A percentile compares a stretch with the other conserved stretches of the same genome.
phyloP scores from a whole-genome alignment of 2,797 vertebrate genomes.

The Sebastes cheni region DNA sequence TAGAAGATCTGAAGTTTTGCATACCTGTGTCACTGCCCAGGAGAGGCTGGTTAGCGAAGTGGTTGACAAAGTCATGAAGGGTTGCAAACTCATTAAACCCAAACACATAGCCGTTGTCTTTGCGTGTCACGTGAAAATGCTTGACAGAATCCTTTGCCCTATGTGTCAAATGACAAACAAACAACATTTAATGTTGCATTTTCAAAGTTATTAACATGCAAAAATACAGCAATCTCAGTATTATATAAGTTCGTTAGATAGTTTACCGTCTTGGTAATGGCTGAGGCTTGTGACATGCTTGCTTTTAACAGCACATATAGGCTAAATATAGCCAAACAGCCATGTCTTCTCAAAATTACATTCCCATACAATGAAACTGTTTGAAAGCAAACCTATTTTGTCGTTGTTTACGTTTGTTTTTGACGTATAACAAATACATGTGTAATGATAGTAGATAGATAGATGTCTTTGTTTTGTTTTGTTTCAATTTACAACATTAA shows the following conservation, averaged over 20 bases:
- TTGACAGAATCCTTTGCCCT: slow-evolving; percentile 97
- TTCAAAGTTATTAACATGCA: background rate
- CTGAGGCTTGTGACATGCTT: background rate
- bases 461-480: no score
- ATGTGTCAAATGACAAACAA: slow-evolving; percentile 27
- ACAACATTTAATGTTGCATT: background rate
- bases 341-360: no score
- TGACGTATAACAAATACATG: no score
- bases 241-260: background rate
- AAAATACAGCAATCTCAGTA: background rate
- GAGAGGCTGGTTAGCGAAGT: slow-evolving; percentile 96
- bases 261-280: background rate
- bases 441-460: no score
- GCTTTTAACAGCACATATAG: background rate
- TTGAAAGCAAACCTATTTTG: no score
- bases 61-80: slow-evolving; percentile 90
- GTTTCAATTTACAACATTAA: no score
- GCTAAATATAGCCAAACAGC: no score
- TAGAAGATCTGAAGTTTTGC: background rate
- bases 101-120: slow-evolving; percentile 84
- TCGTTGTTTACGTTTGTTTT: no score
- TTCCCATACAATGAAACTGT: no score
- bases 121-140: slow-evolving; percentile 90
- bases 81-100: slow-evolving; percentile 91
- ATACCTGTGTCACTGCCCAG: slow-evolving; percentile 95